Percentiles rank a stretch among this genome's conserved stretches.
Conservation (phyloP, 2,797 vertebrate genomes). For the Pristis pectinata region DNA sequence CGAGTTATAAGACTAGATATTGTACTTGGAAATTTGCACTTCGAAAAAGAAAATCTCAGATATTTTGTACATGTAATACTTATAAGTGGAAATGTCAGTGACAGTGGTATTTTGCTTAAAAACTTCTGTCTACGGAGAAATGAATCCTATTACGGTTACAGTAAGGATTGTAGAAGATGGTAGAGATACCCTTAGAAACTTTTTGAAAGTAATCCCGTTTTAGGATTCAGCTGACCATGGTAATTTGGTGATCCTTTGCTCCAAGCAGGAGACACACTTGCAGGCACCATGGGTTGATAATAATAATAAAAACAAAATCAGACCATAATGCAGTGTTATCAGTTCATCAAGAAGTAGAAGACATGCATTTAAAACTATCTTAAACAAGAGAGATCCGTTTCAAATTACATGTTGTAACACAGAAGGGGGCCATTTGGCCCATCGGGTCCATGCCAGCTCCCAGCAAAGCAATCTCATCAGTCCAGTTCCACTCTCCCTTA, state of each 20-base stretch:
- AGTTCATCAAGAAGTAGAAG: background rate
- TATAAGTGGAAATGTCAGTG: background rate
- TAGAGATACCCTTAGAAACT: background rate
- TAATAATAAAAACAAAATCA: too few relatives aligned
- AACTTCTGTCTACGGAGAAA: background rate
- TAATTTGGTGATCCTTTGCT: background rate
- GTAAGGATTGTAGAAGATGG: background rate
- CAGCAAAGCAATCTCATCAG: too few relatives aligned
- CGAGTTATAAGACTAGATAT: background rate
- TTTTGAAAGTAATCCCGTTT: background rate
- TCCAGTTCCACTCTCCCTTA: too few relatives aligned
- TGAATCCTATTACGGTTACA: background rate
- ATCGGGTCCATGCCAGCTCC: too few relatives aligned
- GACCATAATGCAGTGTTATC: background rate
- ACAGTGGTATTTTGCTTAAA: background rate
- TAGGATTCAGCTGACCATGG: background rate
- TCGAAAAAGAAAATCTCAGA: background rate
- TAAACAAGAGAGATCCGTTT: background rate
- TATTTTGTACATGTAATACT: background rate
- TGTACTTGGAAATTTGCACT: background rate
- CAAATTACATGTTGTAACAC: background rate
- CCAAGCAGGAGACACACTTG: background rate
- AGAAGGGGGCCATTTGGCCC: too few relatives aligned
- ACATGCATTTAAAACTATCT: background rate
- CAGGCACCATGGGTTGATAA: background rate